Evolutionary conservation across 2,113 vertebrate species (phyloP), one percentile per base, ranked within the genome.

Genomic region (Hemiprocne comata): DNA sequence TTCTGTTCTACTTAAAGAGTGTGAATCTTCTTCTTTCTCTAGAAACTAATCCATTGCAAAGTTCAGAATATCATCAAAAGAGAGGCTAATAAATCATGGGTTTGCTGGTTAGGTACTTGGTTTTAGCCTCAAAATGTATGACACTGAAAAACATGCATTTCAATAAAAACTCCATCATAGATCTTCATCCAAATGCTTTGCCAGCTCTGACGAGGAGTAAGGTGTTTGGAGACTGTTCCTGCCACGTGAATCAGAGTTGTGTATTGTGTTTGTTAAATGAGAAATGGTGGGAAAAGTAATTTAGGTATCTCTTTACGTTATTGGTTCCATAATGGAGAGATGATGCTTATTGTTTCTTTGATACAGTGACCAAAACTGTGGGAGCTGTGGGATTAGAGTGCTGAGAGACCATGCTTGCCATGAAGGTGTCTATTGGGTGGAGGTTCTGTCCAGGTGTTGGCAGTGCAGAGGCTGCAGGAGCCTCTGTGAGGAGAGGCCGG

Each of bases 111-210:
- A 83, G 34, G 57, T 86, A 61, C 91, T 85, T 92, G 70, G 77
- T 72, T 91, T 94, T 95, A 87, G 16, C 51, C n/a, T 96, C 74
- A 95, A 81, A 93, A 80, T 65, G 3, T 38, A 33, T 91, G 89
- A 51, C 70, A 72, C 74, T 36, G 62, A 54, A 89, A 80, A 38
- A 4, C 1, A 3, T 7, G 1, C 48, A 33, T 64, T 29, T 74
- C 29, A 86, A 64, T 18, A 72, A 42, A 42, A 90, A 51, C 11
- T 50, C 38, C 16, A n/a, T 33, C 33, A 40, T 34, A 53, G 24
- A 4, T 54, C 38, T 75, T 79, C 26, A 54, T 85, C 29, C 20
- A 78, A 61, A 55, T 11, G 9, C 3, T 69, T 65, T 79, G 21
- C 15, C 62, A 66, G 13, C 28, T 90, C 28, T 1, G 3, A 79